phyloP scores from a whole-genome alignment of 2,113 vertebrate species.

The Coracopsis vasa region DNA sequence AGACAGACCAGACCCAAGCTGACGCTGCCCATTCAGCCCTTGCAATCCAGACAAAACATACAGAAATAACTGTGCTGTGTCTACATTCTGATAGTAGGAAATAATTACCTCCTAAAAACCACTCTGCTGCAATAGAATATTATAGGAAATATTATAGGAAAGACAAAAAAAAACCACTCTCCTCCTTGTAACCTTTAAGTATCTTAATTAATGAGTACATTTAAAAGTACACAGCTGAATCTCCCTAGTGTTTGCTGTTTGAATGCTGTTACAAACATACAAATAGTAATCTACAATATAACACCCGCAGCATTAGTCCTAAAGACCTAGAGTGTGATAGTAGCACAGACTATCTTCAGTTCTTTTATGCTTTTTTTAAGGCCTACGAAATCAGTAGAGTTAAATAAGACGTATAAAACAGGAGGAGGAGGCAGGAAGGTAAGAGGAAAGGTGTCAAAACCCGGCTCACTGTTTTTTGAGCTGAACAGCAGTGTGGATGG shows the following conservation, averaged over 20 bases:
- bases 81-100: rapidly evolving
- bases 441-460: background rate
- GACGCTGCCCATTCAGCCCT: background rate
- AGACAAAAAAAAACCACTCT: background rate
- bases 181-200: background rate
- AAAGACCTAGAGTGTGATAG: background rate
- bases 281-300: background rate
- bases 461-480: constrained; percentile 85
- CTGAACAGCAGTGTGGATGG: constrained; percentile 73
- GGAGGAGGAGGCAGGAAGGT: background rate
- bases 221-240: background rate
- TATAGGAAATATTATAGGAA: no score
- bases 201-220: background rate
- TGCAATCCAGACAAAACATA: background rate
- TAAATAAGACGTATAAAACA: background rate
- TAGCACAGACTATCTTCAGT: background rate
- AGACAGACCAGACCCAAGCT: background rate
- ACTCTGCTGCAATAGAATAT: background rate
- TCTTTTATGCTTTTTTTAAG: background rate
- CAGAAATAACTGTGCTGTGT: background rate
- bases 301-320: background rate
- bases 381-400: background rate
- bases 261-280: background rate
- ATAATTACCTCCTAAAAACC: background rate
- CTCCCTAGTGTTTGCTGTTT: background rate